Conservation (phyloP, 2,888 invertebrate genomes). For the Agrotis exclamationis region DNA sequence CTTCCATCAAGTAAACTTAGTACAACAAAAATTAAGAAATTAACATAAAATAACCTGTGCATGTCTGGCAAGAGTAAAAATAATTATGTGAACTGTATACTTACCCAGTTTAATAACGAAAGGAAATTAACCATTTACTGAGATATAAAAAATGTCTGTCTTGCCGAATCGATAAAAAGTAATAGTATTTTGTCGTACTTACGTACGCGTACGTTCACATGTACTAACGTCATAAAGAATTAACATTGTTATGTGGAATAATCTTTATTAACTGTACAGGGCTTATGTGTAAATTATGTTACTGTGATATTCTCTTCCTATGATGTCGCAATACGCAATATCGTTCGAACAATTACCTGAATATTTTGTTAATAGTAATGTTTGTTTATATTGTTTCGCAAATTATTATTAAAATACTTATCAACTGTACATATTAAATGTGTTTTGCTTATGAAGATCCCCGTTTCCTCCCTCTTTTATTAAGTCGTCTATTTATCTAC, state of each 20-base stretch:
- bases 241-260: conserved; percentile 22
- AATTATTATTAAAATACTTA: conserved; percentile 66
- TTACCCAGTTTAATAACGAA: conserved; percentile 10
- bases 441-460: conserved; percentile 50
- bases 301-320: conserved; percentile 88
- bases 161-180: conserved; percentile 42
- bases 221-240: conserved; percentile 21
- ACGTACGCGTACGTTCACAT: conserved; percentile 34
- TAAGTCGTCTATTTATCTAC: not conserved
- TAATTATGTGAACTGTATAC: conserved; percentile 25
- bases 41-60: conserved; percentile 34
- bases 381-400: conserved; percentile 73
- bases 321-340: conserved; percentile 75
- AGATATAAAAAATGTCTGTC: conserved; percentile 34
- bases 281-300: conserved; percentile 70
- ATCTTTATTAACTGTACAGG: conserved; percentile 51
- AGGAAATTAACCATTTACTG: conserved; percentile 22
- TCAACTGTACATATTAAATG: conserved; percentile 64
- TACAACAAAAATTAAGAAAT: conserved; percentile 40
- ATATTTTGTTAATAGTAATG: conserved; percentile 77
- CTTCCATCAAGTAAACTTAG: conserved; percentile 8
- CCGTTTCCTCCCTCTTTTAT: not conserved
- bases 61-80: conserved; percentile 44
- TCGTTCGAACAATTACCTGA: conserved; percentile 74
- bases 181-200: conserved; percentile 31